Base-by-base conservation (phyloP, 2,113 vertebrate genomes). In the Maccullochella peelii region DNA sequence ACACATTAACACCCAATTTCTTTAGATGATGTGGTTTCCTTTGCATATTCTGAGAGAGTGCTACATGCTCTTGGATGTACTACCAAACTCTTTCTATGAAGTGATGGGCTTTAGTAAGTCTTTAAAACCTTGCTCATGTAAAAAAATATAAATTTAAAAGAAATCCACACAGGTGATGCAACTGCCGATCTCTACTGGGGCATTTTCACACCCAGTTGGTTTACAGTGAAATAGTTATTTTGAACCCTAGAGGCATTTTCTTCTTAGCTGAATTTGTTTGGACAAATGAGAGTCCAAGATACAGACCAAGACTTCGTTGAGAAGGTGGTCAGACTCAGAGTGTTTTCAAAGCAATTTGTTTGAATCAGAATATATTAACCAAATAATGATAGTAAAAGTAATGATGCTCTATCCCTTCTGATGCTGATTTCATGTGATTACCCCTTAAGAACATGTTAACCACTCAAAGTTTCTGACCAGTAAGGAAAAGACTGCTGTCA, bases 21-120 rank as follows among this genome's bases (percentile, higher is more conserved):
- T 88, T 74, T 67, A 77, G 82, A 79, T 87, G 58, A 70, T 36
- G 20, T 52, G 2, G 8, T 62, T 82, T 66, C 69, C 58, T 86
- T 73, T 47, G 40, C 25, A 77, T 73, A 54, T 20, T 44, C 73
- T 58, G 16, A 68, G 20, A 21, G 54, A 79, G 61, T 2, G 27
- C 42, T 55, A 5, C 59, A 30, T n/a, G 36, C 27, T 79, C 16
- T 23, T 36, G 44, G 61, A 49, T 33, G 40, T 21, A 65, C n/a
- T 8, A 7, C 6, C 12, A 73, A 44, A 75, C 59, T 36, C 14
- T 69, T 72, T 82, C 23, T n/a, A n/a, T n/a, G 54, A 66, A n/a
- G 4, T 21, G 15, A 72, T n/a, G 50, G 59, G 30, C 20, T 69
- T 62, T 44, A 20, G 16, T 49, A 55, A 44, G 50, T 49, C 11